phyloP scores from a whole-genome alignment of 2,888 invertebrate genomes.

The Carabus problematicus region DNA sequence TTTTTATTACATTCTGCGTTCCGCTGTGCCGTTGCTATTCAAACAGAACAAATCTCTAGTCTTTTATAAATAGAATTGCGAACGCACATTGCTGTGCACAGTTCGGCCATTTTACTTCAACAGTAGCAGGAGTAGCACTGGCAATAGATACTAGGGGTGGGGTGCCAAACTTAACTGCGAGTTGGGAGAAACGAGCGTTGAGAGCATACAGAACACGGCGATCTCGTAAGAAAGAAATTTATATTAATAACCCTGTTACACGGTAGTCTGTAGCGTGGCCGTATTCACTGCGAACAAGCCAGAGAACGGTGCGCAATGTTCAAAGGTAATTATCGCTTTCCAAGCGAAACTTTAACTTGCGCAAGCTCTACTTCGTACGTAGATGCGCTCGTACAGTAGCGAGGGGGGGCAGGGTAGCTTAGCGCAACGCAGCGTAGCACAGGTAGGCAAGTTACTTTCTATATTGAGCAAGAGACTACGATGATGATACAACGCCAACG shows the following conservation, averaged over 20 bases:
- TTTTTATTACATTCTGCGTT: constrained; percentile 1
- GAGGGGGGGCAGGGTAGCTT: no score
- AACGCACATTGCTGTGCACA: no score
- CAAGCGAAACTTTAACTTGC: constrained; percentile 16
- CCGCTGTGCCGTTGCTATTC: neutral
- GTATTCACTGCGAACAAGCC: constrained; percentile 23
- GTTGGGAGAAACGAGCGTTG: no score
- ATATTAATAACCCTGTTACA: constrained; percentile 25
- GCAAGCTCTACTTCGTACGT: constrained; percentile 21
- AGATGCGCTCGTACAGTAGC: neutral
- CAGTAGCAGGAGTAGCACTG: no score
- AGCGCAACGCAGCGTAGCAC: no score
- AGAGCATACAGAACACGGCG: neutral
- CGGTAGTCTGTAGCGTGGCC: neutral
- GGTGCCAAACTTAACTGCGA: no score
- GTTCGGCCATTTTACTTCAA: no score
- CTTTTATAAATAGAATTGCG: no score
- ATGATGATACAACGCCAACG: constrained; percentile 11
- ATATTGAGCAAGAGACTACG: constrained; percentile 1
- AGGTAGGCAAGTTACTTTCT: constrained; percentile 7
- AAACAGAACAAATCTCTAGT: neutral
- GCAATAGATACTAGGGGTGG: no score
- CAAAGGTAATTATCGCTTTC: constrained; percentile 34
- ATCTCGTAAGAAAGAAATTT: constrained; percentile 31
- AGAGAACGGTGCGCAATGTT: constrained; percentile 19